A percentile compares a stretch with the other conserved stretches of the same genome.
Evolutionary conservation across 2,113 vertebrate species (phyloP).

Genomic region (Xenus cinereus): DNA sequence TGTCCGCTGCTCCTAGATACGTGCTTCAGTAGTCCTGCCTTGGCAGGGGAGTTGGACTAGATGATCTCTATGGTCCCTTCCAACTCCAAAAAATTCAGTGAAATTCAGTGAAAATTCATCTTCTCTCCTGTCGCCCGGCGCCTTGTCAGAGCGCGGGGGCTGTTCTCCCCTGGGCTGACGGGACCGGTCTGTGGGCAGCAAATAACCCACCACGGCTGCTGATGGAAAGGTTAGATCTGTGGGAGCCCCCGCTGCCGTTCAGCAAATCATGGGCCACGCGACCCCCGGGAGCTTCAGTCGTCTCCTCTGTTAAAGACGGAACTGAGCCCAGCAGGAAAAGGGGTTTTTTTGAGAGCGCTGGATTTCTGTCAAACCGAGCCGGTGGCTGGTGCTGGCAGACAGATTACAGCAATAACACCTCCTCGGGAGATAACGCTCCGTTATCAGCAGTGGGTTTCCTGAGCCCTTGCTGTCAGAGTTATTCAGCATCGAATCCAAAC

Average conservation of each 20-base stretch:
- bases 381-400: not conserved
- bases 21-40: too few species aligned
- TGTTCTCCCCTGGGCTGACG: accelerated
- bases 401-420: not conserved
- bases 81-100: too few species aligned
- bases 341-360: not conserved
- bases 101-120: too few species aligned
- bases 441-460: not conserved
- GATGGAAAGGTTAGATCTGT: not conserved
- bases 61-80: too few species aligned
- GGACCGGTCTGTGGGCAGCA: not conserved
- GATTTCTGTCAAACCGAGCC: not conserved
- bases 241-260: accelerated
- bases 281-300: accelerated
- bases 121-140: not conserved
- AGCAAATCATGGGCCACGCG: not conserved
- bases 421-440: not conserved
- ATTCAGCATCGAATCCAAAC: not conserved
- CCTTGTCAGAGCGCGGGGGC: accelerated
- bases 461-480: not conserved
- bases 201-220: accelerated
- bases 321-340: not conserved
- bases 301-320: not conserved
- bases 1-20: accelerated
- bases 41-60: too few species aligned